Evolutionary conservation across 2,797 vertebrate genomes (phyloP).

Genomic region (Melanotaenia trifasciata): DNA sequence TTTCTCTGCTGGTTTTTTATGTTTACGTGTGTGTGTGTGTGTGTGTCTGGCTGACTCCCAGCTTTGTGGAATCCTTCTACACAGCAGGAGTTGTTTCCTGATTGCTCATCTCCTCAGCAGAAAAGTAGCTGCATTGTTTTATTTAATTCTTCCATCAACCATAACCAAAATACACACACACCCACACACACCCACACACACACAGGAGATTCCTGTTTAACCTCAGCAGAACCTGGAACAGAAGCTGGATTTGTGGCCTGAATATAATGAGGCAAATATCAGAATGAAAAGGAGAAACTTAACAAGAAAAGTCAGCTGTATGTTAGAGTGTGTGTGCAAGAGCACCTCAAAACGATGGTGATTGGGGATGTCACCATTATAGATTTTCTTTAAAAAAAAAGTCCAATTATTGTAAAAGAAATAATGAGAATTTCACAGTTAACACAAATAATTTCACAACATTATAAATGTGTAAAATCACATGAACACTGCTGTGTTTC

Average conservation of each 20-base stretch:
- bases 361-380: no score
- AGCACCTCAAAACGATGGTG: not conserved
- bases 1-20: not conserved
- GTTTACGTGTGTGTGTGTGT: constrained; percentile 3
- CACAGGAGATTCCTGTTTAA: constrained; percentile 22
- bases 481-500: no score
- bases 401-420: no score
- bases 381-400: no score
- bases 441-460: no score
- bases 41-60: constrained; percentile 7
- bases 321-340: not conserved
- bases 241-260: constrained; percentile 27
- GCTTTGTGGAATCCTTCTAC: constrained; percentile 39
- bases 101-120: constrained; percentile 57
- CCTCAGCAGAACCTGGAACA: constrained; percentile 44
- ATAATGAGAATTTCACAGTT: no score
- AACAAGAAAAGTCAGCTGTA: not conserved
- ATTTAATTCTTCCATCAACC: constrained; percentile 57
- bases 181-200: not conserved
- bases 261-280: no score
- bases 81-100: constrained; percentile 52
- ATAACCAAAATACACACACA: constrained; percentile 29
- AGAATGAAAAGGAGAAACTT: not conserved
- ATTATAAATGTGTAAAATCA: no score
- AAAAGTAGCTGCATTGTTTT: constrained; percentile 69